These are phyloP conservation scores for Nylanderia fulva DNA, from an alignment of 1,140 invertebrate species.

Conservation along the genomic window DNA sequence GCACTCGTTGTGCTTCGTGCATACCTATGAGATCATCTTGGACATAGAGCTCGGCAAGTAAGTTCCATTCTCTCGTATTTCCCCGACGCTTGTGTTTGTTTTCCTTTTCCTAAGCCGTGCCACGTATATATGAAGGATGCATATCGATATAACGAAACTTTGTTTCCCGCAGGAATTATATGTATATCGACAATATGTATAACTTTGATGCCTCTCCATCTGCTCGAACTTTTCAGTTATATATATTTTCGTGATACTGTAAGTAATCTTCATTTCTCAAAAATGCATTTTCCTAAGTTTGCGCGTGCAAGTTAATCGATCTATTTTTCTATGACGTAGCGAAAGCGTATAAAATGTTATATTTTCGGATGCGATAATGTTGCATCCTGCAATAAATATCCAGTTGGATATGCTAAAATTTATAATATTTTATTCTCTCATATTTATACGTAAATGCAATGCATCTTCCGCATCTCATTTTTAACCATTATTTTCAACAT, in stretches of 20 bases:
- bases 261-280: slow-evolving; percentile 8
- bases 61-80: background rate
- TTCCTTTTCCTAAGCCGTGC: background rate
- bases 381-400: background rate
- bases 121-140: background rate
- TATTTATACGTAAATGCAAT: background rate
- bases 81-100: background rate
- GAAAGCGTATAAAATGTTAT: background rate
- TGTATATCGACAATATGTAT: background rate
- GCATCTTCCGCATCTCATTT: background rate
- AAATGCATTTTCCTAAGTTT: background rate
- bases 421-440: slow-evolving; percentile 40
- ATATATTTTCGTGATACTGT: background rate
- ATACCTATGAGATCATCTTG: slow-evolving; percentile 59
- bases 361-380: slow-evolving; percentile 16
- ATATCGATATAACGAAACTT: slow-evolving; percentile 16
- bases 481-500: slow-evolving; percentile 13
- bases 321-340: slow-evolving; percentile 3
- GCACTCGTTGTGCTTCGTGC: slow-evolving; percentile 38
- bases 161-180: slow-evolving; percentile 10
- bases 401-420: background rate
- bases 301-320: slow-evolving; percentile 37
- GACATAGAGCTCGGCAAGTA: background rate
- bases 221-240: slow-evolving; percentile 18
- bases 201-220: slow-evolving; percentile 10